Evolutionary conservation across 1,140 invertebrate genomes (phyloP).

Genomic region (Ctenoplectra terminalis): DNA sequence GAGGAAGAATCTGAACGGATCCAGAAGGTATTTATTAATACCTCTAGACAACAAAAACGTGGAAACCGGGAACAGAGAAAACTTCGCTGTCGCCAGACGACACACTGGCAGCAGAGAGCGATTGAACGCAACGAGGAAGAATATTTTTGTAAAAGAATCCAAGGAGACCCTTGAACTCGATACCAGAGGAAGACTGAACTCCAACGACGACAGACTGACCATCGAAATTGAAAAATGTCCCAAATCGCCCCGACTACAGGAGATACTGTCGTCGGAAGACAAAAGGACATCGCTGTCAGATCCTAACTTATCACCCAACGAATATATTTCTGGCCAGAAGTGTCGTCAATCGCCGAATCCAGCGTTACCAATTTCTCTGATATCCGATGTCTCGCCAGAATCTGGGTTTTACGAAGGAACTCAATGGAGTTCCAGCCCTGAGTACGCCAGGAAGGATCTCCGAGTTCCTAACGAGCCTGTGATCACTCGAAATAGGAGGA

Average conservation of each 20-base stretch:
- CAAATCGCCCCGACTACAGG: not conserved
- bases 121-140: conserved; percentile 51
- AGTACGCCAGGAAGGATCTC: conserved; percentile 43
- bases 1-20: conserved; percentile 51
- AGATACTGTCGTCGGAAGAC: not conserved
- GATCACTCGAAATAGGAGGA: conserved; percentile 63
- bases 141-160: conserved; percentile 25
- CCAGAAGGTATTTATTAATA: conserved; percentile 64
- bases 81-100: conserved; percentile 45
- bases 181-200: conserved; percentile 30
- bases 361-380: conserved; percentile 19
- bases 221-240: conserved; percentile 31
- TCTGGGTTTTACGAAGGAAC: conserved; percentile 70
- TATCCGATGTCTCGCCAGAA: conserved; percentile 65
- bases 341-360: not conserved
- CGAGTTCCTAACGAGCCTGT: conserved; percentile 44
- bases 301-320: conserved; percentile 24
- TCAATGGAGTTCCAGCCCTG: conserved; percentile 59
- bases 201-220: conserved; percentile 25
- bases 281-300: conserved; percentile 4
- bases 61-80: conserved; percentile 46
- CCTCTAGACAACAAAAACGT: conserved; percentile 56
- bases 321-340: not conserved
- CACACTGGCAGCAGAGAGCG: conserved; percentile 67
- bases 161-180: conserved; percentile 50